Conservation (phyloP, 2,888 invertebrate species). For the Melieria picta region DNA sequence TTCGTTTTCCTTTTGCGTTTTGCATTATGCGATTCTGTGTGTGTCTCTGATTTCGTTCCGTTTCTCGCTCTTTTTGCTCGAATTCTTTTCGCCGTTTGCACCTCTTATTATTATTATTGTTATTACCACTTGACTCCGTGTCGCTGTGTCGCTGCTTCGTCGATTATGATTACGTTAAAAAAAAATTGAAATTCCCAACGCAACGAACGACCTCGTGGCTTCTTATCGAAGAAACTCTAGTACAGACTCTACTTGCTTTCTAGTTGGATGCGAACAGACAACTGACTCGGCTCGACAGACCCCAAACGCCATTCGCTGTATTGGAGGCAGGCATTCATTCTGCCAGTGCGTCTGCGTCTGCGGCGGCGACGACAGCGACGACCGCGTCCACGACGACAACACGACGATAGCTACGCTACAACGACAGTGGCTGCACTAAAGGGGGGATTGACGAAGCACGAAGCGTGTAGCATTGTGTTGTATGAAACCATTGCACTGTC, state of each 20-base stretch:
- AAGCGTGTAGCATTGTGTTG: too few species aligned
- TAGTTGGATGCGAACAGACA: slow-evolving; percentile 67
- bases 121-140: slow-evolving; percentile 10
- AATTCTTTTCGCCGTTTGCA: slow-evolving; percentile 22
- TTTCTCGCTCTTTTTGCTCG: slow-evolving; percentile 20
- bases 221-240: slow-evolving; percentile 60
- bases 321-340: neutral
- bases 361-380: slow-evolving; percentile 5
- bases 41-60: neutral
- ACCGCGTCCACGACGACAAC: neutral
- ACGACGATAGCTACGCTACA: too few species aligned
- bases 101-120: slow-evolving; percentile 17
- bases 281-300: slow-evolving; percentile 59
- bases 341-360: neutral
- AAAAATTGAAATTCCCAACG: slow-evolving; percentile 35
- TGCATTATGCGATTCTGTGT: too few species aligned
- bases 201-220: slow-evolving; percentile 65
- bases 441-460: too few species aligned
- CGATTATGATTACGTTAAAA: neutral
- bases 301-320: slow-evolving; percentile 37
- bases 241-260: slow-evolving; percentile 65
- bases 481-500: too few species aligned
- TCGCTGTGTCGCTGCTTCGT: slow-evolving; percentile 9
- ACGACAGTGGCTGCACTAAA: too few species aligned
- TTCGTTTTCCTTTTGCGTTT: slow-evolving; percentile 12